Base-by-base conservation (phyloP, 2,113 vertebrate species). In the Coryphaenoides rupestris region DNA sequence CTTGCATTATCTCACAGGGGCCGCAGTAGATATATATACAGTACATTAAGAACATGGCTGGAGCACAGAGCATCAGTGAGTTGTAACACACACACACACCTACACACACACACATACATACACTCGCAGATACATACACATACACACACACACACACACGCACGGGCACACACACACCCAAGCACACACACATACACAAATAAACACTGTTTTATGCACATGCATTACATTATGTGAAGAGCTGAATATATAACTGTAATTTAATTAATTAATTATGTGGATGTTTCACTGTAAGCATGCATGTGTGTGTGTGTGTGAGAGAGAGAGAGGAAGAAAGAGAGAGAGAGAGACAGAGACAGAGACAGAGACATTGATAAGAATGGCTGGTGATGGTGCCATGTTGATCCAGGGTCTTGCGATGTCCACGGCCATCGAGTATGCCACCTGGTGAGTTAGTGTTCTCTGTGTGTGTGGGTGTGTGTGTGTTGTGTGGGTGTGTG, bases 321-420 rank as follows among this genome's bases (percentile, higher is more conserved):
- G 7, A 40, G 33, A 40, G 33, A 40, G 6, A 40, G 33, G 13
- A 40, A 40, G 33, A 40, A 12, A 40, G 33, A 40, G 6, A 40
- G 33, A 40, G 13, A 40, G 33, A 40, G 33, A 12, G 33, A 40
- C 7, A 40, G 33, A 40, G 33, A 40, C 33, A 40, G 9, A 40
- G 33, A 88, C n/a, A n/a, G n/a, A n/a, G n/a, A n/a, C n/a, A n/a
- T n/a, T n/a, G n/a, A n/a, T 86, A 85, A 85, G 80, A 24, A 60
- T n/a, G 50, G 46, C 50, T 77, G 69, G 67, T 75, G 65, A 83
- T 83, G 86, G 84, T 83, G 78, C 86, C 84, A 75, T 70, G 75
- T 67, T 77, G 78, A 79, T 75, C 79, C 76, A 62, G 58, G 72
- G 83, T 86, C 83, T 70, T 83, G 83, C 77, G 74, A 62, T 75